Evolutionary conservation across 2,797 vertebrate genomes (phyloP).

Genomic region (Serranus cabrilla): DNA sequence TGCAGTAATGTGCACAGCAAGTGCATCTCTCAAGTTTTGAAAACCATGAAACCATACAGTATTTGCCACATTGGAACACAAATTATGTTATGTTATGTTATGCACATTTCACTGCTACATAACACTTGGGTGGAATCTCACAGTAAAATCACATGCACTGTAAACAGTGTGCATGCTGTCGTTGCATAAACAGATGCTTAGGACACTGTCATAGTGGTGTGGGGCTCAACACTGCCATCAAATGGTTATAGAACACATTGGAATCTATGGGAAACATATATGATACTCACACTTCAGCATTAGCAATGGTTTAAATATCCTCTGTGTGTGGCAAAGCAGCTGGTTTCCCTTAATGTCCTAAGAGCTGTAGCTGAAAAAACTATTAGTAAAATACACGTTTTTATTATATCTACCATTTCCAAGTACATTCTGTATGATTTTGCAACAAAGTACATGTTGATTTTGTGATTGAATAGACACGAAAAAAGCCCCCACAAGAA

Average conservation of each 20-base stretch:
- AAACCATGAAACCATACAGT: neutral
- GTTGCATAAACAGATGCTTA: conserved; percentile 23
- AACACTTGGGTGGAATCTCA: neutral
- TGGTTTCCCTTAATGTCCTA: neutral
- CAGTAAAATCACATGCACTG: neutral
- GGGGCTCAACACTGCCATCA: conserved; percentile 82
- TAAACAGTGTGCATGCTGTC: neutral
- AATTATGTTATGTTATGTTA: neutral
- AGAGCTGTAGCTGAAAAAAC: neutral
- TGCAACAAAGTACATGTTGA: neutral
- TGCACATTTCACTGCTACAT: neutral
- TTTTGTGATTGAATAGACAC: neutral
- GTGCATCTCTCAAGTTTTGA: neutral
- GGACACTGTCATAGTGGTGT: neutral
- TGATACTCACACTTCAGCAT: neutral
- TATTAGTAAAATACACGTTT: neutral
- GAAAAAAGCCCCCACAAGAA: neutral
- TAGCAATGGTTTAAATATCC: neutral
- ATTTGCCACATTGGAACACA: neutral
- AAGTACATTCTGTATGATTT: neutral
- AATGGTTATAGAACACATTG: conserved; percentile 57
- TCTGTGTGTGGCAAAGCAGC: neutral
- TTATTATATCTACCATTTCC: too few relatives aligned
- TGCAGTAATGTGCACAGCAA: neutral
- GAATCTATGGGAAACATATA: conserved; percentile 21